A percentile compares a stretch with the other conserved stretches of the same genome.
These are phyloP conservation scores for Orientallactaga sibirica DNA, from an alignment of 2,797 vertebrate species.

Conservation along the genomic window DNA sequence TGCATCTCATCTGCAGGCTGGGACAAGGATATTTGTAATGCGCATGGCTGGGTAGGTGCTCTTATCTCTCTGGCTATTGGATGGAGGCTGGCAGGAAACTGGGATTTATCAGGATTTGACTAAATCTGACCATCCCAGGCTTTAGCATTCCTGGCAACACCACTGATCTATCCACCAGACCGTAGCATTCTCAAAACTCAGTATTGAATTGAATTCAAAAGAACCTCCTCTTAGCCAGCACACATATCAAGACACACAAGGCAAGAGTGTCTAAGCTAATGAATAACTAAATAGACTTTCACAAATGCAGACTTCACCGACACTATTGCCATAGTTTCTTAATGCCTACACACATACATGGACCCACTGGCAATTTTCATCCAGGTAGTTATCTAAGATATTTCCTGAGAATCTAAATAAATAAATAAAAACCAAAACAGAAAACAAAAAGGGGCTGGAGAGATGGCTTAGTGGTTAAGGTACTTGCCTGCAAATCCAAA, in stretches of 20 bases:
- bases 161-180: background rate
- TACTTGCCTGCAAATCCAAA: no score
- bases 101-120: background rate
- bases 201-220: background rate
- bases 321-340: constrained; percentile 66
- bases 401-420: no score
- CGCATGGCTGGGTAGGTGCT: background rate
- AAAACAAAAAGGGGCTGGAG: no score
- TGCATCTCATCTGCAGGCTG: background rate
- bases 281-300: background rate
- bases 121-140: constrained; percentile 27
- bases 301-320: background rate
- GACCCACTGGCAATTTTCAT: constrained; percentile 76
- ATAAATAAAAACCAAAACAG: no score
- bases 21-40: rapidly evolving
- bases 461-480: no score
- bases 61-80: background rate
- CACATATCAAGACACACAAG: background rate
- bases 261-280: background rate
- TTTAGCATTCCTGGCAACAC: background rate
- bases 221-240: background rate
- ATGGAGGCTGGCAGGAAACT: background rate
- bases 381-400: background rate
- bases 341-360: background rate
- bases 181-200: background rate